Conservation (phyloP, 2,888 invertebrate species). For the Drosophila histrio region DNA sequence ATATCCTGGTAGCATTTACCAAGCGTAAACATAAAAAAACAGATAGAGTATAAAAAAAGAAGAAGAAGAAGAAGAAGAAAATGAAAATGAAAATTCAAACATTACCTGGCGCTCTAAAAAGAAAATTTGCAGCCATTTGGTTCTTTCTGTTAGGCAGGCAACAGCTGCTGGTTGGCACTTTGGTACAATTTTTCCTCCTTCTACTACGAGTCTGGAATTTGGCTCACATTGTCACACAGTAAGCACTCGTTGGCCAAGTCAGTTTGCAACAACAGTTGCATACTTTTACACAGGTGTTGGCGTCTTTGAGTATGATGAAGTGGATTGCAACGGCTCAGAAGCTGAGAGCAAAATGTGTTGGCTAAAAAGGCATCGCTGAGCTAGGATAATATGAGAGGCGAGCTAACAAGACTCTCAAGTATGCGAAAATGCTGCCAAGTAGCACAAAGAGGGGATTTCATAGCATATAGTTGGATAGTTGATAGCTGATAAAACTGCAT, state of each 20-base stretch:
- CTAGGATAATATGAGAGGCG: conserved; percentile 10
- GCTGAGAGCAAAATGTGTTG: conserved; percentile 15
- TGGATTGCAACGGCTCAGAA: conserved; percentile 55
- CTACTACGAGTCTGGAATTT: conserved; percentile 27
- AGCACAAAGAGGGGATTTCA: conserved; percentile 1
- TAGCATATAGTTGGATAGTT: not conserved
- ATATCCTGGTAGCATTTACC: conserved; percentile 75
- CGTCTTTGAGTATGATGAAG: conserved; percentile 71
- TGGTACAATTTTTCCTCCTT: conserved; percentile 23
- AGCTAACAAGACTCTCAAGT: conserved; percentile 6
- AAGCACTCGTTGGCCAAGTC: conserved; percentile 43
- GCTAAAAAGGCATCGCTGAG: conserved; percentile 28
- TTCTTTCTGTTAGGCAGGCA: conserved; percentile 27
- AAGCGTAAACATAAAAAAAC: conserved; percentile 51
- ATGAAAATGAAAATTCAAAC: conserved; percentile 71
- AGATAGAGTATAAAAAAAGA: not conserved
- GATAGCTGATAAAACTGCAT: not conserved
- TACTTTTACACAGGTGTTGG: conserved; percentile 44
- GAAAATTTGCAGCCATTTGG: conserved; percentile 59
- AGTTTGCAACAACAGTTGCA: conserved; percentile 1
- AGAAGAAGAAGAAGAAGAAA: conserved; percentile 5
- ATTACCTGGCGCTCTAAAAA: conserved; percentile 43
- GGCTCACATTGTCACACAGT: conserved; percentile 66
- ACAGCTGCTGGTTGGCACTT: conserved; percentile 54
- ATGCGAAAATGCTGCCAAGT: conserved; percentile 15